phyloP scores from a whole-genome alignment of 1,140 invertebrate species.

The Macrobrachium rosenbergii region DNA sequence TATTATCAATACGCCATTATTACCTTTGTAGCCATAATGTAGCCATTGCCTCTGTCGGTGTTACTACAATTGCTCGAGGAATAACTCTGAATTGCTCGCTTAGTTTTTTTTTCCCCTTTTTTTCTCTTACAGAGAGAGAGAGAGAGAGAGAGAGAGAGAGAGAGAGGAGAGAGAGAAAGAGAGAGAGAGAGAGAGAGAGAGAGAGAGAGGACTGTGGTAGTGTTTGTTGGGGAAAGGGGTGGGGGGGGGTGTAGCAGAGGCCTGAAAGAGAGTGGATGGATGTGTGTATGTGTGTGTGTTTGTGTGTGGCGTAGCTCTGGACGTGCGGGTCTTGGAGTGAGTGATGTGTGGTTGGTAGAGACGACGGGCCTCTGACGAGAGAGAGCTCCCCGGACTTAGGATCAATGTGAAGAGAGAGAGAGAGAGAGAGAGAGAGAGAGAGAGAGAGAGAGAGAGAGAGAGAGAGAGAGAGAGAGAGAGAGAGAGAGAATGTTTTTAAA shows the following conservation, averaged over 20 bases:
- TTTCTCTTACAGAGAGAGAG: not conserved
- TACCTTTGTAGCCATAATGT: slow-evolving; percentile 1
- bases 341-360: slow-evolving; percentile 60
- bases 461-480: slow-evolving; percentile 36
- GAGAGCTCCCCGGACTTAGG: slow-evolving; percentile 41
- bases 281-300: slow-evolving; percentile 15
- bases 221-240: not conserved
- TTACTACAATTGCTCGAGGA: not conserved
- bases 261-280: not conserved
- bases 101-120: too few species aligned
- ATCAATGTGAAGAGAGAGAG: slow-evolving; percentile 42
- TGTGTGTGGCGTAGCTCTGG: slow-evolving; percentile 39
- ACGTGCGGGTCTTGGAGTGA: slow-evolving; percentile 54
- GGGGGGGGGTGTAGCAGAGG: not conserved
- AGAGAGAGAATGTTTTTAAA: not conserved
- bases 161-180: slow-evolving; percentile 4
- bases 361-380: slow-evolving; percentile 53
- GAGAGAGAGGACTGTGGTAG: not conserved
- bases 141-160: not conserved
- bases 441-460: not conserved
- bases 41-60: not conserved
- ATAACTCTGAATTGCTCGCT: not conserved
- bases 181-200: not conserved
- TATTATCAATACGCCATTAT: slow-evolving; percentile 8
- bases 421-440: slow-evolving; percentile 2